phyloP scores from a whole-genome alignment of 2,888 invertebrate species.

The Minunthozetes semirufus region DNA sequence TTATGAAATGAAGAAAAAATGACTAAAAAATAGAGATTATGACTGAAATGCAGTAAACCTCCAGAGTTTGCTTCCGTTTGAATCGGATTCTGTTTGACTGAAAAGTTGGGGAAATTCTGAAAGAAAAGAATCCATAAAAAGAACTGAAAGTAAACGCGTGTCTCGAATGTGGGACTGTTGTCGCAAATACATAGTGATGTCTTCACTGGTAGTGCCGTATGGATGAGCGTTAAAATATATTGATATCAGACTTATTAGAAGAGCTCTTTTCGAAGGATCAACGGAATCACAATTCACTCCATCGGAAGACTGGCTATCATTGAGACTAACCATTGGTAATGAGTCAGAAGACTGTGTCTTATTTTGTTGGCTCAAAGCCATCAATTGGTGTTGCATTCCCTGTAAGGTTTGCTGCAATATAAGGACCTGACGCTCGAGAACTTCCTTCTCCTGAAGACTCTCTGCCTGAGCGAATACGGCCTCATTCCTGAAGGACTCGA shows the following conservation, averaged over 20 bases:
- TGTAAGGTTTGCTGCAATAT: constrained; percentile 58
- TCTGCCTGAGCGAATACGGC: constrained; percentile 78
- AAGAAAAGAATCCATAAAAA: constrained; percentile 17
- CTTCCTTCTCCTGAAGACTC: constrained; percentile 62
- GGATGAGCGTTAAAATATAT: constrained; percentile 25
- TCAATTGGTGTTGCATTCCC: constrained; percentile 49
- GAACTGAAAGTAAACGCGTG: neutral
- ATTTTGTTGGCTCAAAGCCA: constrained; percentile 27
- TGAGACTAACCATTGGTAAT: neutral
- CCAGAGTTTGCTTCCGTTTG: constrained; percentile 16
- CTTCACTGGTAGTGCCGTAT: neutral
- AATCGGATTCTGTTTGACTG: neutral
- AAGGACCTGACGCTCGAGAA: constrained; percentile 74
- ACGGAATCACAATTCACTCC: neutral
- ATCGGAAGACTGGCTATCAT: neutral
- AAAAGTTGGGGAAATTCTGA: neutral
- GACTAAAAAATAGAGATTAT: neutral
- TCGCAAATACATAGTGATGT: neutral
- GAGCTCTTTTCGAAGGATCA: neutral
- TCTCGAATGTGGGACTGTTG: constrained; percentile 13
- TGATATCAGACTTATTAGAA: constrained; percentile 14
- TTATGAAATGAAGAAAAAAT: too few relatives aligned
- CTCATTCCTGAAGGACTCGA: constrained; percentile 91
- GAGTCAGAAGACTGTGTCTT: neutral
- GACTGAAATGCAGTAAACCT: neutral